Evolutionary conservation across 2,797 vertebrate species (phyloP), one percentile per base, ranked within the genome.

Genomic region (Thaleichthys pacificus): DNA sequence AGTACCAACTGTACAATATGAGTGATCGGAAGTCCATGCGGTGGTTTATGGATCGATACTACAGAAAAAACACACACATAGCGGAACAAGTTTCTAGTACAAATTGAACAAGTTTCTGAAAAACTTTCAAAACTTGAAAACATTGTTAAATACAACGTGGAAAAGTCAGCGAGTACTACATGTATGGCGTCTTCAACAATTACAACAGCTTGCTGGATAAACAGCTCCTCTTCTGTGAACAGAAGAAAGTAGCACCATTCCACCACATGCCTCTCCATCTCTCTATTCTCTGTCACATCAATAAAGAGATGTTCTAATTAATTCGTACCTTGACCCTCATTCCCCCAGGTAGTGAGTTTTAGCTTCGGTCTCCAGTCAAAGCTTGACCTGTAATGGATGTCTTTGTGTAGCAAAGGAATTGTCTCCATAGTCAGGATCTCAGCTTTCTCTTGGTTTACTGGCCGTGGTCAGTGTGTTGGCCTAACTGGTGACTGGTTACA

Each of bases 11-110:
- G 84, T 95, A 94, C 17, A 95, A 86, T 84, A 88, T 77, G 56
- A 95, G 62, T 1, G 94, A 94, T 62, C 54, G 68, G 60, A 86
- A 80, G n/a, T 95, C 94, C 85, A 95, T 80, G 5, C 93, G 91
- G 77, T 95, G 94, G 79, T 92, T 91, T 82, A 95, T 94, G 72
- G 94, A 94, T 56, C 94, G 91, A 79, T 95, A 95, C 94, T 95
- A 71, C 58, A 63, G 21, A 56, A 63, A 17, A 15, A 68, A 26
- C 19, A 24, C 14, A 58, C 51, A 58, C 21, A 9, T 9, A 56
- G 9, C 4, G 2, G 3, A 56, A 17, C 51, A 17, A 58, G 21
- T 63, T n/a, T 19, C n/a, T 4, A 56, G n/a, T 22, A 8, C 8
- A 38, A 30, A 32, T n/a, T 17, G 15, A 32, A 14, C 3, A 22